phyloP scores from a whole-genome alignment of 2,113 vertebrate genomes.

The Otis tarda region DNA sequence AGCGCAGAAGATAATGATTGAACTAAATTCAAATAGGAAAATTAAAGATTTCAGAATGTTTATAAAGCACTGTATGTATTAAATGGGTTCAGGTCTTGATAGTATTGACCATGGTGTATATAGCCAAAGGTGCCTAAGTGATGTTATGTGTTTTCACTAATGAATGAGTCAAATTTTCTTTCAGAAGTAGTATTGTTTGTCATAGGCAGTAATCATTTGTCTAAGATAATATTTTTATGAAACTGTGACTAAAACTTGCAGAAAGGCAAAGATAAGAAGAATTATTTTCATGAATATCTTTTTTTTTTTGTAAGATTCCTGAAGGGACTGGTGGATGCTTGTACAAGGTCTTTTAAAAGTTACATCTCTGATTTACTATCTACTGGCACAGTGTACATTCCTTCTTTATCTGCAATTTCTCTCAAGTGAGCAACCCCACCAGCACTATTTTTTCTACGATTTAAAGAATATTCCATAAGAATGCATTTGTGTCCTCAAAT shows the following conservation, averaged over 20 bases:
- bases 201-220: not conserved
- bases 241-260: not conserved
- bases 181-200: not conserved
- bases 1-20: not conserved
- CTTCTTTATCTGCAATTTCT: not conserved
- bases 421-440: not conserved
- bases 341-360: not conserved
- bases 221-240: not conserved
- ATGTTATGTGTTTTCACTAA: not conserved
- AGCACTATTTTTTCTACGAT: not conserved
- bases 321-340: not conserved
- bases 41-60: not conserved
- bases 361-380: not conserved
- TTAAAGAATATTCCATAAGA: not conserved
- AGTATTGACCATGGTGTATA: not conserved
- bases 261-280: not conserved
- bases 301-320: not conserved
- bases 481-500: not conserved
- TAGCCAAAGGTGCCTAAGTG: not conserved
- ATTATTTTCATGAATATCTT: not conserved
- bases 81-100: not conserved
- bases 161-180: not conserved
- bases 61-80: not conserved
- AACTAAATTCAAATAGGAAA: not conserved
- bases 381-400: not conserved